Evolutionary conservation across 2,113 vertebrate species (phyloP).

Genomic region (Larimichthys crocea): DNA sequence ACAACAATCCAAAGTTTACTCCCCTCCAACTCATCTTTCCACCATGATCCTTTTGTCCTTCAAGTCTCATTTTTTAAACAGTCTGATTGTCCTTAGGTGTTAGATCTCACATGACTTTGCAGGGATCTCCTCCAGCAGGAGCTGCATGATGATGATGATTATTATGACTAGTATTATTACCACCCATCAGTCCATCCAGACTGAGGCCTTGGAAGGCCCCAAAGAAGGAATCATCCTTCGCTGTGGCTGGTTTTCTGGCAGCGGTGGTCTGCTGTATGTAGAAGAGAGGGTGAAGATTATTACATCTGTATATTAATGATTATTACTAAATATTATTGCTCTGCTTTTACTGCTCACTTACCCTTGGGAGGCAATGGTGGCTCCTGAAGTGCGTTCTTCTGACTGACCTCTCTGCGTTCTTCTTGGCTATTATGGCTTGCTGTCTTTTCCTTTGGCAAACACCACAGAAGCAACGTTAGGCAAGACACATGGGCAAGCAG

Average conservation of each 20-base stretch:
- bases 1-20: not conserved
- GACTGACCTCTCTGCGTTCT: slow-evolving; percentile 78
- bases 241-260: slow-evolving; percentile 42
- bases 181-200: slow-evolving; percentile 66
- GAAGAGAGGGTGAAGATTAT: not conserved
- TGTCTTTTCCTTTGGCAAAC: slow-evolving; percentile 78
- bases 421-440: slow-evolving; percentile 78
- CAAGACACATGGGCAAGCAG: slow-evolving; percentile 43
- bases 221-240: slow-evolving; percentile 77
- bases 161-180: not conserved
- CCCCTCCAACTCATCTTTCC: not conserved
- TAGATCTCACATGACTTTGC: slow-evolving; percentile 82
- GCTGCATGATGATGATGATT: slow-evolving; percentile 1
- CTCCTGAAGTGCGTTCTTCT: slow-evolving; percentile 79
- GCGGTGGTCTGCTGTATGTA: slow-evolving; percentile 36
- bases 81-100: slow-evolving; percentile 16
- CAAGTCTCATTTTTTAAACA: slow-evolving; percentile 6
- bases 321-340: too few species aligned
- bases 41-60: not conserved
- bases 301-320: not conserved
- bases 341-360: slow-evolving; percentile 40
- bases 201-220: slow-evolving; percentile 82
- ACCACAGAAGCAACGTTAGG: slow-evolving; percentile 43
- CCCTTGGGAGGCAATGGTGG: slow-evolving; percentile 84
- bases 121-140: slow-evolving; percentile 67